These are phyloP conservation scores for Melanchra persicariae DNA, from an alignment of 2,888 invertebrate species.

Conservation along the genomic window DNA sequence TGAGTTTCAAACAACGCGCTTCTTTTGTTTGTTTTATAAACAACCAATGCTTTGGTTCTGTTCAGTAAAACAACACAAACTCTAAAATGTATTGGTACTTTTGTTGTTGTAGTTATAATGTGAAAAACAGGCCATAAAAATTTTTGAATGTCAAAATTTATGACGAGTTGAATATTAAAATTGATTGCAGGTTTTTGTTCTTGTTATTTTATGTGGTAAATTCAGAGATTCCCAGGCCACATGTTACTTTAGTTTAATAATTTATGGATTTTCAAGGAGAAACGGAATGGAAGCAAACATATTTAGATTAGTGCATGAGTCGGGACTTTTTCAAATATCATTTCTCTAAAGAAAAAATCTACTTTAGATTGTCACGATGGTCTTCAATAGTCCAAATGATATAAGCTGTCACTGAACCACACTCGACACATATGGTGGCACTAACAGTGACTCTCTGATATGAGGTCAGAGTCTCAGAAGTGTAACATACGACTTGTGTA, in stretches of 20 bases:
- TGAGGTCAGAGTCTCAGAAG: neutral
- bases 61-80: neutral
- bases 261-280: neutral
- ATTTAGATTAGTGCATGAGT: too few relatives aligned
- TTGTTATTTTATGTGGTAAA: slow-evolving; percentile 1
- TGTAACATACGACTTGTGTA: neutral
- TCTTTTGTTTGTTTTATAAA: slow-evolving; percentile 42
- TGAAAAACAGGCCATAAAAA: neutral
- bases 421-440: neutral
- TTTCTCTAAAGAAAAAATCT: too few relatives aligned
- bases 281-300: neutral
- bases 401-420: neutral
- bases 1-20: slow-evolving; percentile 19
- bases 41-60: slow-evolving; percentile 5
- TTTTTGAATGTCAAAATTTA: slow-evolving; percentile 2
- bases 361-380: too few relatives aligned
- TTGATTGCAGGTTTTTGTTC: slow-evolving; percentile 1
- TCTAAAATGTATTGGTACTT: neutral
- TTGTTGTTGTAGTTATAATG: neutral
- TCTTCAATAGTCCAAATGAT: too few relatives aligned
- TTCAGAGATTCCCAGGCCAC: slow-evolving; percentile 4
- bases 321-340: neutral
- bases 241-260: neutral
- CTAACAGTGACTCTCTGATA: too few relatives aligned
- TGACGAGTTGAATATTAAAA: neutral